Evolutionary conservation across 2,113 vertebrate species (phyloP).

Genomic region (Xiphophorus hellerii): DNA sequence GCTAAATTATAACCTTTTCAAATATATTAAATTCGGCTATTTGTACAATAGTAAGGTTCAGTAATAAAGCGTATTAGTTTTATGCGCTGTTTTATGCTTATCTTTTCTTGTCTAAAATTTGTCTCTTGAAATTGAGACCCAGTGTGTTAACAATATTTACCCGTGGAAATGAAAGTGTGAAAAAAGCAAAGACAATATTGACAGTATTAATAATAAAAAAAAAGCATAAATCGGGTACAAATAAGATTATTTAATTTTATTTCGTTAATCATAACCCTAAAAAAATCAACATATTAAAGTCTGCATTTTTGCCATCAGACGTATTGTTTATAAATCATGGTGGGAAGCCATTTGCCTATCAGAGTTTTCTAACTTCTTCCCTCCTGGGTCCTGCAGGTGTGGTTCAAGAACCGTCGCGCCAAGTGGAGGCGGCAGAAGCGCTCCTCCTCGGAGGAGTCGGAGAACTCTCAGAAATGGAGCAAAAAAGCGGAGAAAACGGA

Average conservation of each 20-base stretch:
- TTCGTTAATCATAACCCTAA: too few species aligned
- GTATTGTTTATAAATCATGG: not conserved
- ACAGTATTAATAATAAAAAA: too few species aligned
- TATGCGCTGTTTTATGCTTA: too few species aligned
- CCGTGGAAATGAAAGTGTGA: too few species aligned
- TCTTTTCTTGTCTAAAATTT: too few species aligned
- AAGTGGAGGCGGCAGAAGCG: constrained; percentile 98
- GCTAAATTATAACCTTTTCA: not conserved
- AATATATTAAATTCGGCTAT: not conserved
- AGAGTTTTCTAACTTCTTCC: not conserved
- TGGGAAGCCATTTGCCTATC: not conserved
- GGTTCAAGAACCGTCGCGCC: constrained; percentile 98
- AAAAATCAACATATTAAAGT: too few species aligned
- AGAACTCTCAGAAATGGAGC: constrained; percentile 94
- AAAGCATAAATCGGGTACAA: too few species aligned
- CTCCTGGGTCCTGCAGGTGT: constrained; percentile 82
- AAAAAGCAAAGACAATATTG: too few species aligned
- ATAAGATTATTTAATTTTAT: too few species aligned
- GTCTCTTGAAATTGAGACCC: too few species aligned
- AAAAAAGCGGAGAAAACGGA: constrained; percentile 92
- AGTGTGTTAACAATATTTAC: too few species aligned
- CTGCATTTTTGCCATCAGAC: not conserved
- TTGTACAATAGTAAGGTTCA: not conserved
- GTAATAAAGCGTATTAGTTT: too few species aligned
- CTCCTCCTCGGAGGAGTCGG: constrained; percentile 96